phyloP scores from a whole-genome alignment of 2,888 invertebrate genomes.

The Fissipunctia ypsillon region DNA sequence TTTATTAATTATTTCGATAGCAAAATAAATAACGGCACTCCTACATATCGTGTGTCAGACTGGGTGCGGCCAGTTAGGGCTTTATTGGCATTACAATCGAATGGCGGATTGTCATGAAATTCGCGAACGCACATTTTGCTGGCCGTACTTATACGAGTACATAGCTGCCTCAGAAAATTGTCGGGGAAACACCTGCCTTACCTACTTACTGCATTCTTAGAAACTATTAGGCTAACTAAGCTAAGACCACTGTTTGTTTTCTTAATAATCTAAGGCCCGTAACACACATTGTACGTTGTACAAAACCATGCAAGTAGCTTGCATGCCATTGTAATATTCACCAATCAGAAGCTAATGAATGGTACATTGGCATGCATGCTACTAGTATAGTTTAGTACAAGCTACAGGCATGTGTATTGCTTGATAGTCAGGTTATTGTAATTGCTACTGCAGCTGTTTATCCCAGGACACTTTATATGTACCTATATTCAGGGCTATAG shows the following conservation, averaged over 20 bases:
- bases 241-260: slow-evolving; percentile 2
- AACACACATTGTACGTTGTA: no score
- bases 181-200: slow-evolving; percentile 11
- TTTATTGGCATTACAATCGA: slow-evolving; percentile 38
- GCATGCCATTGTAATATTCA: no score
- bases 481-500: background rate
- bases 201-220: background rate
- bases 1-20: slow-evolving; percentile 60
- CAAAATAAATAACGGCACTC: slow-evolving; percentile 61
- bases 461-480: background rate
- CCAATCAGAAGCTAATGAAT: no score
- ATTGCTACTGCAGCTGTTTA: slow-evolving; percentile 6
- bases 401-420: no score
- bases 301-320: no score
- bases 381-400: no score
- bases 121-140: slow-evolving; percentile 24
- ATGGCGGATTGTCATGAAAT: slow-evolving; percentile 54
- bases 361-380: no score
- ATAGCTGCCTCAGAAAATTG: background rate
- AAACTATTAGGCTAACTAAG: slow-evolving; percentile 4
- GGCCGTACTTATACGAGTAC: no score
- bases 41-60: slow-evolving; percentile 47
- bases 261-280: background rate
- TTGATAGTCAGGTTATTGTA: background rate
- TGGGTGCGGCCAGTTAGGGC: slow-evolving; percentile 41